Evolutionary conservation across 2,113 vertebrate species (phyloP), one percentile per base, ranked within the genome.

Genomic region (Oxyura jamaicensis): DNA sequence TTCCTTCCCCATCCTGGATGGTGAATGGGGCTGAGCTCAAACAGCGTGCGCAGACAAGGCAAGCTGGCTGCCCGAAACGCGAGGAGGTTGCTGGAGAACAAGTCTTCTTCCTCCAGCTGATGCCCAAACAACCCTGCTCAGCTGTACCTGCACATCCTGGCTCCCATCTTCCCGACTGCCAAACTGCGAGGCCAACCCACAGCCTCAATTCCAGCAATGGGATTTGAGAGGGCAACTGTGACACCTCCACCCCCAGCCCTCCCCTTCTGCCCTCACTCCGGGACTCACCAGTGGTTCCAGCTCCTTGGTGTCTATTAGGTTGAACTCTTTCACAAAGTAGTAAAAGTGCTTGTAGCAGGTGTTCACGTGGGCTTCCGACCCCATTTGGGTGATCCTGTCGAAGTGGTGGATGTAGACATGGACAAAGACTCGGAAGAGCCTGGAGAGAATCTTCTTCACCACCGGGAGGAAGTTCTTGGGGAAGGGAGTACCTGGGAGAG

Each of bases 271-370:
- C 7, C 36, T 52, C 60, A 7, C 10, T 9, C 73, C 10, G 59
- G 8, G 11, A 60, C 99, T 98, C 96, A 99, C 99, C 99, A 99
- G 98, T 3, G 99, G 99, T 71, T 99, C 99, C 96, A 99, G 98
- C 97, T 99, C 99, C 98, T 99, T 99, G 97, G 99, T 98, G 97
- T 99, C 99, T n/a, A 99, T 99, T 93, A 99, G 99, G 97, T 97
- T 98, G 90, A 99, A 99, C 98, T 99, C 99, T 14, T 96, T 98
- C 89, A 99, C 99, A 29, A 99, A 99, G 97, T 99, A 99, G 97
- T 99, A 99, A 97, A 99, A 99, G 98, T 99, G 99, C 98, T 99
- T 99, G 98, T 99, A 99, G 98, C 99, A 99, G 96, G 99, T 99
- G 96, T 99, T 99, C 68, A 99, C 99, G 2, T 99, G 99, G 19